phyloP scores from a whole-genome alignment of 2,888 invertebrate species.

The Rotaria magnacalcarata region DNA sequence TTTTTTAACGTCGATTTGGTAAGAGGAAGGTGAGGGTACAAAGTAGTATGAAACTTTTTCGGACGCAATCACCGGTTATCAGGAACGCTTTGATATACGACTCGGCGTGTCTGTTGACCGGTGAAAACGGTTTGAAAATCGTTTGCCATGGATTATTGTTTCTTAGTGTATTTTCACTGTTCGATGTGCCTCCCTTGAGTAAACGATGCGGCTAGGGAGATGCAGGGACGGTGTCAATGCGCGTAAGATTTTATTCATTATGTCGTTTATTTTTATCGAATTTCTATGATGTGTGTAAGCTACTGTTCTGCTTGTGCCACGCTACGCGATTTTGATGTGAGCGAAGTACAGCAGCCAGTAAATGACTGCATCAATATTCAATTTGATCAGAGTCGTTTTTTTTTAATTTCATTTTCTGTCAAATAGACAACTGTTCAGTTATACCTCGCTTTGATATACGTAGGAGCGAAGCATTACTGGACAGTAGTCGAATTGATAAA shows the following conservation, averaged over 20 bases:
- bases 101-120: neutral
- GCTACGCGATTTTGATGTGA: neutral
- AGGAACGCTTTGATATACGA: slow-evolving; percentile 17
- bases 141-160: neutral
- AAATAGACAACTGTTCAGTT: slow-evolving; percentile 26
- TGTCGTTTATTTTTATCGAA: neutral
- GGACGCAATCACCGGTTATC: slow-evolving; percentile 24
- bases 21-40: neutral
- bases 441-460: slow-evolving; percentile 24
- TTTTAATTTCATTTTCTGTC: neutral
- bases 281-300: neutral
- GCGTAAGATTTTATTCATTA: neutral
- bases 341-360: slow-evolving; percentile 13
- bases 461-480: neutral
- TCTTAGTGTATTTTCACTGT: slow-evolving; percentile 6
- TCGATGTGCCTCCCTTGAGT: slow-evolving; percentile 33
- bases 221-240: neutral
- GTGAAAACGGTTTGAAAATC: slow-evolving; percentile 31
- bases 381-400: too few species aligned
- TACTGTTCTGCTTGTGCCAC: slow-evolving; percentile 31
- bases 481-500: neutral
- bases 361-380: neutral
- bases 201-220: neutral
- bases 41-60: neutral
- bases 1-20: neutral